Base-by-base conservation (phyloP, 2,797 vertebrate species). In the Pipistrellus pipistrellus region DNA sequence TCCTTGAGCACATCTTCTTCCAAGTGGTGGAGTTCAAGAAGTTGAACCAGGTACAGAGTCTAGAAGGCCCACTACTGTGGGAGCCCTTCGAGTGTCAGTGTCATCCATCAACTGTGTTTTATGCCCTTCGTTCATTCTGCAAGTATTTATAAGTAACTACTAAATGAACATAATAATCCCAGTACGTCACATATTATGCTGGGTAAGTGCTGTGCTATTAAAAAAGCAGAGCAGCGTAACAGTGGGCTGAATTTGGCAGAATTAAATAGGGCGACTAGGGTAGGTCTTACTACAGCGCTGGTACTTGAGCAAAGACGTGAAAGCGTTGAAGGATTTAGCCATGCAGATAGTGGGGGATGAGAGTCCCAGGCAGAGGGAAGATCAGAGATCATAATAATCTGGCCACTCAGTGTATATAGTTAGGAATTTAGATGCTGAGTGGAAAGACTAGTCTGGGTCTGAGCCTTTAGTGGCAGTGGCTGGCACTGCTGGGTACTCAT, bases 21-120 rank as follows among this genome's bases (percentile, higher is more conserved):
- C 99, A 99, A 97, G 99, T 99, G 92, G 99, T 99, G 14, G 99
- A 99, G 97, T 99, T 99, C 97, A 99, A 99, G 98, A 99, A 99
- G 93, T 97, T 99, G 81, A 99, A 99, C 98, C 99, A 99, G 99
- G 99, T 99, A 97, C 66, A 59, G 51, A 91, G 62, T 46, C 48
- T 13, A n/a, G 55, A 81, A 95, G 48, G 53, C 62, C 46, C 76
- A 48, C 53, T 71, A 18, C 64, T n/a, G 48, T 66, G n/a, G n/a
- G n/a, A n/a, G n/a, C n/a, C n/a, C n/a, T n/a, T n/a, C n/a, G n/a
- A n/a, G n/a, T n/a, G 53, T 32, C 17, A 18, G 21, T 44, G 4
- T 68, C 72, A 32, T 57, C 53, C 76, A 0, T 35, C 78, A 41
- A 41, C 82, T 46, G 30, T 73, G 51, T 41, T 95, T 32, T 7